Evolutionary conservation across 2,797 vertebrate species (phyloP), one percentile per base, ranked within the genome.

Genomic region (Tachyglossus aculeatus): DNA sequence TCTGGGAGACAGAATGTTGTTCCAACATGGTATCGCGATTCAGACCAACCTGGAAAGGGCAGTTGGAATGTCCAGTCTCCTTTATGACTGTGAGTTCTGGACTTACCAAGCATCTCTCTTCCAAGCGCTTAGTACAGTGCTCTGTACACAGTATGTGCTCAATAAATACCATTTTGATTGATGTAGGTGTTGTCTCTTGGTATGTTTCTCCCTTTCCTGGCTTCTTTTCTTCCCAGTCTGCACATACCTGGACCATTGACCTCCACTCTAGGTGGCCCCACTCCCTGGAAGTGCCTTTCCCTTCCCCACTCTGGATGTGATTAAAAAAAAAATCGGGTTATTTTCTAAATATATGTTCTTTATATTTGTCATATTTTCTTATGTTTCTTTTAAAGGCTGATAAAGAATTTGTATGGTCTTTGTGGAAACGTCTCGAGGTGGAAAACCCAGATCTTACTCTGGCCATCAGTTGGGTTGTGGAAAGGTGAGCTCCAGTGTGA

Each of bases 321-420:
- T 18, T 12, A 47, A 32, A 59, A 66, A 29, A 41, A 31, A 5
- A 0, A 3, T 29, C 56, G 0, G 4, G 1, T 39, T 32, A 68
- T 9, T n/a, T n/a, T n/a, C n/a, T n/a, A n/a, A n/a, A n/a, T n/a
- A n/a, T 39, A 11, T 0, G 1, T 61, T 36, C 43, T 27, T 44
- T 18, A 0, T 43, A 0, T 37, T 67, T 66, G 41, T 74, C 1
- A 48, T 7, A 48, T 7, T 44, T 48, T 56, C 83, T 71, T 74
- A 24, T 80, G 55, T 56, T 4, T 12, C 0, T 44, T 84, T 86
- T 55, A 80, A 57, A 98, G 97, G 95, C 95, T 78, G 95, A 97
- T 90, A 99, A 98, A 93, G 96, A 98, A 88, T 98, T 99, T 93
- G 95, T 98, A 74, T 98, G 96, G 95, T 97, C 94, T 71, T 93